Conservation (phyloP, 2,113 vertebrate species). For the Hyla sarda region DNA sequence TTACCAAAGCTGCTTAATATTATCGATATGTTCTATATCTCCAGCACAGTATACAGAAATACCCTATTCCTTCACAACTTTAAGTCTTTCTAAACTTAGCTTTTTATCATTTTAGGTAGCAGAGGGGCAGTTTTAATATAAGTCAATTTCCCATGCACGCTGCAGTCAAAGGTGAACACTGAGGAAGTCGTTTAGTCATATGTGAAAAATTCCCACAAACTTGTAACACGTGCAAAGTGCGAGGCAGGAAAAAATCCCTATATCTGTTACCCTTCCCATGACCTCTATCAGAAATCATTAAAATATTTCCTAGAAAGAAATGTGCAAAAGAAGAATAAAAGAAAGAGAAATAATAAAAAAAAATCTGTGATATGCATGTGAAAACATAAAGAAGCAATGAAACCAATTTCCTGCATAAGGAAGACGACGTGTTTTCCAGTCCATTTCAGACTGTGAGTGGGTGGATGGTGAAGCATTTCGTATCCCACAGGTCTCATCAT, state of each 20-base stretch:
- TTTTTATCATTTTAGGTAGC: background rate
- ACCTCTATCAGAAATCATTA: conserved; percentile 46
- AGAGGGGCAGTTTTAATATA: background rate
- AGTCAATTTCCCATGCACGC: conserved; percentile 34
- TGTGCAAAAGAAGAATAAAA: background rate
- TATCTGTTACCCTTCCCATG: background rate
- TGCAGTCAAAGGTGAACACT: conserved; percentile 34
- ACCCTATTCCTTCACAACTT: background rate
- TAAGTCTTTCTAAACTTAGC: background rate
- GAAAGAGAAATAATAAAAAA: background rate
- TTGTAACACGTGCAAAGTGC: conserved; percentile 12
- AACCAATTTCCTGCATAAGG: conserved; percentile 9
- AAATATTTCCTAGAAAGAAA: conserved; percentile 34
- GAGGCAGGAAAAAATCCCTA: conserved; percentile 27
- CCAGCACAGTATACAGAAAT: background rate
- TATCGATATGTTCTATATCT: background rate
- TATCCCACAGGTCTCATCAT: conserved; percentile 35
- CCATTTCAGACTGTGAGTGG: conserved; percentile 11
- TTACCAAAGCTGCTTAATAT: background rate
- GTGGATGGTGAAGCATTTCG: background rate
- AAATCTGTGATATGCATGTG: conserved; percentile 15
- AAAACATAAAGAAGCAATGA: conserved; percentile 4
- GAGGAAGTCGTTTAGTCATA: conserved; percentile 27
- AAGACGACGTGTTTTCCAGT: background rate
- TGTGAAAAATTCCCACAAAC: conserved; percentile 17